A percentile compares a stretch with the other conserved stretches of the same genome.
These are phyloP conservation scores for Isaurus tuberculatus DNA, from an alignment of 92 coral and sea anemone genomes.

Conservation along the genomic window DNA sequence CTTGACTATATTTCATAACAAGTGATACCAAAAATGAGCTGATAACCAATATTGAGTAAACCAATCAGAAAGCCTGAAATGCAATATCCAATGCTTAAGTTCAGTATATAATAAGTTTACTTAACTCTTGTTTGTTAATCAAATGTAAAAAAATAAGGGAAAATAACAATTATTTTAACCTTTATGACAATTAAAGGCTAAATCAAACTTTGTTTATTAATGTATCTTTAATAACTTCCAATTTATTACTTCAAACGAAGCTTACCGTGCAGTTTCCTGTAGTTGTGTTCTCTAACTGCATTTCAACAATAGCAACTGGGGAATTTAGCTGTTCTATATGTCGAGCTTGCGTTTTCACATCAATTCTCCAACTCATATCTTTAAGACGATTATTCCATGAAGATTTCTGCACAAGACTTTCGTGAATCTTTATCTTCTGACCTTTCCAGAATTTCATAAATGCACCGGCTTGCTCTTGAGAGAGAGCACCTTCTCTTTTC, in stretches of 20 bases:
- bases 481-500: constrained; percentile 87
- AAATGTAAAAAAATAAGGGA: no score
- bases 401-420: constrained; percentile 86
- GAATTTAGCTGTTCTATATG: constrained; percentile 91
- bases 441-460: constrained; percentile 98
- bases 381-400: constrained; percentile 91
- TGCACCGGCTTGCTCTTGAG: constrained; percentile 96
- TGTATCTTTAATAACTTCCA: no score
- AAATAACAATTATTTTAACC: no score
- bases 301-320: constrained; percentile 97
- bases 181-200: no score
- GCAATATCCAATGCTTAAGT: no score
- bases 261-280: constrained; percentile 52
- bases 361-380: constrained; percentile 95
- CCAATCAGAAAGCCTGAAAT: no score
- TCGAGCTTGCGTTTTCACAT: constrained; percentile 92
- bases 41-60: no score
- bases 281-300: constrained; percentile 87
- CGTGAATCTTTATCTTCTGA: constrained; percentile 93
- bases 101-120: no score
- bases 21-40: no score
- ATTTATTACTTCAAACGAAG: not conserved
- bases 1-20: no score
- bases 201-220: no score
- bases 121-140: no score